Conservation (phyloP, 1,140 invertebrate genomes). For the Andrena cerasifolii region DNA sequence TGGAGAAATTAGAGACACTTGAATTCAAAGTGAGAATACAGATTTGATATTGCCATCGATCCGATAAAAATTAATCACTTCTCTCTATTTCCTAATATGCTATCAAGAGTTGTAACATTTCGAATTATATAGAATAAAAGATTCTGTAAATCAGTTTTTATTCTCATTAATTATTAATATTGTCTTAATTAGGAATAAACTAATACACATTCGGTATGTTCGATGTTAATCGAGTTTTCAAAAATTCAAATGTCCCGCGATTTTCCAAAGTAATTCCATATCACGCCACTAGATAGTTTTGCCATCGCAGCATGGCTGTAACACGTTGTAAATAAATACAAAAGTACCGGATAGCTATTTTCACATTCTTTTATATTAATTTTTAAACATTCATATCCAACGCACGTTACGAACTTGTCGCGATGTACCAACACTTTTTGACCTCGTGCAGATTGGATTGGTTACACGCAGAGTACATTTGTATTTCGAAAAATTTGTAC, state of each 20-base stretch:
- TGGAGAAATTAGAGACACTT: background rate
- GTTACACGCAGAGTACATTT: background rate
- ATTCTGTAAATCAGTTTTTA: background rate
- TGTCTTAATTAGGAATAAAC: background rate
- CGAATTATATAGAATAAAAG: background rate
- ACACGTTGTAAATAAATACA: background rate
- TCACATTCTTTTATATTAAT: background rate
- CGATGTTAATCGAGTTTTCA: too few relatives aligned
- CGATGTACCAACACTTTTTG: background rate
- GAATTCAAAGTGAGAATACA: background rate
- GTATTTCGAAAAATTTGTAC: background rate
- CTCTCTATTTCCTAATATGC: background rate
- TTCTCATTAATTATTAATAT: background rate
- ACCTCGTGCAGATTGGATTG: background rate
- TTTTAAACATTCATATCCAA: background rate
- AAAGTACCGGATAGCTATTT: background rate
- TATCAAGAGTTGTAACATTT: background rate
- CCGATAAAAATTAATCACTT: background rate
- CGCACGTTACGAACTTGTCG: background rate
- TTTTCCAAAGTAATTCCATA: background rate
- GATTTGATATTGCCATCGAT: conserved; percentile 1
- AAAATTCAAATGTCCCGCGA: background rate
- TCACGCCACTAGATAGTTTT: background rate
- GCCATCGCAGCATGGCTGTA: background rate
- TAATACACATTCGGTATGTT: background rate